These are phyloP conservation scores for Bos indicus DNA, from an alignment of 2,113 vertebrate species.

Conservation along the genomic window DNA sequence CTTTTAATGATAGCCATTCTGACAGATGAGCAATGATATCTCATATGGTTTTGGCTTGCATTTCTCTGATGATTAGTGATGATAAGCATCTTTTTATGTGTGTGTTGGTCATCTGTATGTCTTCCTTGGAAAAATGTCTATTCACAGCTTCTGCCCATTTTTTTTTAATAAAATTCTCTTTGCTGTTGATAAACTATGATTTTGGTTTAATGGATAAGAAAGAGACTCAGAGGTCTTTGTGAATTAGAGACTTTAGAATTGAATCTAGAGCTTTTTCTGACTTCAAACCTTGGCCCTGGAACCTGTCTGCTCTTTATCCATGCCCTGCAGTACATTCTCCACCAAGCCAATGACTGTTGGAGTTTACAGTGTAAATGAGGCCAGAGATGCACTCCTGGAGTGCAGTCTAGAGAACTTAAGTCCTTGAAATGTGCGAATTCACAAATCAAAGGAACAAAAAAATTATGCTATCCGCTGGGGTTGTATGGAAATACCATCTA, in stretches of 20 bases:
- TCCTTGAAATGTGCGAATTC: not conserved
- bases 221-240: not conserved
- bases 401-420: not conserved
- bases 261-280: not conserved
- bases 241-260: not conserved
- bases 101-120: not conserved
- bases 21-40: not conserved
- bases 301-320: not conserved
- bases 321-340: not conserved
- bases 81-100: not conserved
- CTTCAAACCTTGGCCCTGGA: not conserved
- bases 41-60: not conserved
- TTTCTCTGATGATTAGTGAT: not conserved
- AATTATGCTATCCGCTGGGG: not conserved
- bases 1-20: not conserved
- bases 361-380: not conserved
- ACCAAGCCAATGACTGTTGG: not conserved
- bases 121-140: not conserved
- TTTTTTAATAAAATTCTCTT: not conserved
- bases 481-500: not conserved
- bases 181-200: not conserved
- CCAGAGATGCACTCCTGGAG: not conserved
- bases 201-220: not conserved
- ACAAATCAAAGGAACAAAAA: not conserved
- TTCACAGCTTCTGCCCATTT: not conserved